Percentiles rank a stretch among this genome's conserved stretches.
These are phyloP conservation scores for Aramus guarauna DNA, from an alignment of 2,113 vertebrate genomes.

Conservation along the genomic window DNA sequence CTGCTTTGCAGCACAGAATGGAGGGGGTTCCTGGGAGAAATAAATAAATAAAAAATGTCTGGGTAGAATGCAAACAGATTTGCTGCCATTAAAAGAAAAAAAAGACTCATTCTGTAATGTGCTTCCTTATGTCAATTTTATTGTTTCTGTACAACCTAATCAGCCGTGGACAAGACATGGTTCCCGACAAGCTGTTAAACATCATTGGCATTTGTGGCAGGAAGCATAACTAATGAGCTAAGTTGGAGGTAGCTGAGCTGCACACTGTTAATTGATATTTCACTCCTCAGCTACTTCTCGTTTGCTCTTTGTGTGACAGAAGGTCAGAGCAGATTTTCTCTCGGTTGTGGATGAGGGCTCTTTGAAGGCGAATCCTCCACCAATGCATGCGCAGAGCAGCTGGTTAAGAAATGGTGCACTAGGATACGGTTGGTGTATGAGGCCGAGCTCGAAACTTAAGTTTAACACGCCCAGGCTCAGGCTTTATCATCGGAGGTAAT, in stretches of 20 bases:
- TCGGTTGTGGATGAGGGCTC: neutral
- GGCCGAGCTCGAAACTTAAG: no score
- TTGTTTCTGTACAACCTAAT: neutral
- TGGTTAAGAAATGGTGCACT: neutral
- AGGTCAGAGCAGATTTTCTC: constrained; percentile 16
- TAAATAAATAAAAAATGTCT: neutral
- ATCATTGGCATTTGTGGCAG: constrained; percentile 1
- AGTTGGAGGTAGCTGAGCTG: neutral
- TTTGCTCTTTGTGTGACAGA: neutral
- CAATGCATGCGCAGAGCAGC: neutral
- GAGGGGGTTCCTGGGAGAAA: neutral
- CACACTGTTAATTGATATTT: constrained; percentile 1
- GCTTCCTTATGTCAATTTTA: neutral
- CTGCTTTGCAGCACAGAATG: neutral
- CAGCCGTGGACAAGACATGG: neutral
- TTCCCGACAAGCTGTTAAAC: neutral
- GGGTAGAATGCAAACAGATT: neutral
- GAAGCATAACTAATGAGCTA: neutral
- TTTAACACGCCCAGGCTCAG: no score
- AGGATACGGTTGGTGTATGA: rapidly evolving
- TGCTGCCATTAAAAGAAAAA: neutral
- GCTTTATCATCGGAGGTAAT: no score
- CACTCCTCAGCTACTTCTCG: neutral
- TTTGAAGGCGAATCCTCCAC: neutral
- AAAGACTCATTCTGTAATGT: neutral